phyloP scores from a whole-genome alignment of 2,113 vertebrate species.

The Cavia aperea region DNA sequence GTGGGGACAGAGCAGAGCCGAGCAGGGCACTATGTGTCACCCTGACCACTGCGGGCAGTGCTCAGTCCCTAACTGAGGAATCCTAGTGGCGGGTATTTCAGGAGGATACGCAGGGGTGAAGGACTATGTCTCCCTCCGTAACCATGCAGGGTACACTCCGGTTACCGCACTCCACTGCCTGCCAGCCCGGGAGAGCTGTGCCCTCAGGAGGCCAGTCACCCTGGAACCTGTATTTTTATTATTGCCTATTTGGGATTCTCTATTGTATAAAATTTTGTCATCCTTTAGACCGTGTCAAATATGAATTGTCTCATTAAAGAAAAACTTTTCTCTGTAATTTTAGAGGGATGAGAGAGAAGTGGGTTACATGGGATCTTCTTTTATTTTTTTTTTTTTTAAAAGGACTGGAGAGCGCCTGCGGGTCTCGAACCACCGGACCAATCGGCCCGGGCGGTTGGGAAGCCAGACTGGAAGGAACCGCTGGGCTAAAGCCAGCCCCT shows the following conservation, averaged over 20 bases:
- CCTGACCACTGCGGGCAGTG: constrained; percentile 44
- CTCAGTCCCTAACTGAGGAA: constrained; percentile 45
- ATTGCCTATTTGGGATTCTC: constrained; percentile 7
- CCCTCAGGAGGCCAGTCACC: background rate
- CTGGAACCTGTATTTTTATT: constrained; percentile 1
- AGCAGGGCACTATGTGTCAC: constrained; percentile 39
- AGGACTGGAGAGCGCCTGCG: too few relatives aligned
- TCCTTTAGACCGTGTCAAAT: constrained; percentile 20
- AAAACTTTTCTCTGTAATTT: background rate
- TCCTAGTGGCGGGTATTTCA: constrained; percentile 46
- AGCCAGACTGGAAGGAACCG: too few relatives aligned
- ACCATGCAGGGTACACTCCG: background rate
- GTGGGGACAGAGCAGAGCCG: constrained; percentile 34
- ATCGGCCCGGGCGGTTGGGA: too few relatives aligned
- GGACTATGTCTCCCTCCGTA: background rate
- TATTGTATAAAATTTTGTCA: background rate
- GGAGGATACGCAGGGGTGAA: constrained; percentile 39
- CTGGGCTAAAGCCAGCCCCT: too few relatives aligned
- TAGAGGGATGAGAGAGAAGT: background rate
- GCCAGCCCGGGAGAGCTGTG: too few relatives aligned
- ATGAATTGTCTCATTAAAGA: background rate
- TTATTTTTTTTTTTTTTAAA: too few relatives aligned
- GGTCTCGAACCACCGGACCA: too few relatives aligned
- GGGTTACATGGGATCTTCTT: background rate
- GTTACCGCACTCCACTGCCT: background rate